Base-by-base conservation (phyloP, 2,797 vertebrate species). In the Rhinophrynus dorsalis region DNA sequence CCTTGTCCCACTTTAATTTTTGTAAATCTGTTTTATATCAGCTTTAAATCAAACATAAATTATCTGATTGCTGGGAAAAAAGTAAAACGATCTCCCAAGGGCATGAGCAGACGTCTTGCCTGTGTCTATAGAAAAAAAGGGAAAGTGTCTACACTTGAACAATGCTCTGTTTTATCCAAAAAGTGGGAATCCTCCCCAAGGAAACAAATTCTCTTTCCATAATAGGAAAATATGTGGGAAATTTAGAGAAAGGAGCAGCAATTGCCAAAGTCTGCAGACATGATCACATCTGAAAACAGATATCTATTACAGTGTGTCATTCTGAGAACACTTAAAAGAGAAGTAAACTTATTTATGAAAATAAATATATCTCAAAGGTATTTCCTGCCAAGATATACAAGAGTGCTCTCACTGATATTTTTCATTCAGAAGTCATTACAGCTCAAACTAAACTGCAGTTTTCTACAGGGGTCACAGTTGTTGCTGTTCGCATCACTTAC, bases 151-250 rank as follows among this genome's bases (percentile, higher is more conserved):
- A 23, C 15, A 5, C 30, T 15, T 37, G n/a, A 10, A 45, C 37
- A 37, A n/a, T 47, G 11, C 24, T 38, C 20, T 13, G 32, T 38
- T 42, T 64, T 58, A 57, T 64, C 42, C 52, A 50, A 63, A 47
- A 66, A 58, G 27, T 47, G 61, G 61, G 61, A 72, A 50, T 59
- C 33, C 38, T 72, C 68, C 60, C 51, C 60, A 72, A 64, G 32
- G 60, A 55, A 72, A 64, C 33, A 58, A 64, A 51, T 18, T 18
- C 37, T 35, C 27, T 44, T 42, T 66, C 69, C 37, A 66, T 58
- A 57, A 29, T 24, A 33, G 40, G 23, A 54, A 58, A 42, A 52
- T 59, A 47, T 59, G 69, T 72, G 69, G 61, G 69, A 64, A 70
- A 63, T 30, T 24, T 56, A 17, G 18, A 51, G 45, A 58, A 17